Evolutionary conservation across 1,140 invertebrate genomes (phyloP), one percentile per base, ranked within the genome.

Genomic region (Drosophila simulans): DNA sequence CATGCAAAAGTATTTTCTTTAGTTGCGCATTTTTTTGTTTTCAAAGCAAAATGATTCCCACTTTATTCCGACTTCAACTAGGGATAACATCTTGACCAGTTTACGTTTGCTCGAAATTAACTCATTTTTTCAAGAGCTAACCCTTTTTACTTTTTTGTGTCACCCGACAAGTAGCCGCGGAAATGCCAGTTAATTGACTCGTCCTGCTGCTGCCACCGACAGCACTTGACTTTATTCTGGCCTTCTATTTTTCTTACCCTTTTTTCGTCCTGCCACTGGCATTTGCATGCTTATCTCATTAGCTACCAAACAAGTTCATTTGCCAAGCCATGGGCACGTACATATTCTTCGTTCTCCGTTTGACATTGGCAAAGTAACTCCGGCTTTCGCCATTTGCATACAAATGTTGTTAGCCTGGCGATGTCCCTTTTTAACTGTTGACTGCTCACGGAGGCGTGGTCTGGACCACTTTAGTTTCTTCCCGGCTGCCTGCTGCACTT

Each of bases 231-330:
- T 53, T 20, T 22, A 48, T 57, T 56, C 42, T n/a, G 43, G 43
- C n/a, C 35, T 40, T 70, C 46, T 71, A 31, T 65, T 65, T 57
- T 51, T 54, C 68, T 57, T 69, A 10, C 35, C 31, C 25, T 52
- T 45, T 48, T 43, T n/a, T 22, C 40, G 53, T 22, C 27, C 51
- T 73, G 42, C 49, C 51, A 45, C 34, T 76, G 51, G 46, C 68
- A 82, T 81, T 81, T 81, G 79, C 79, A 82, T 82, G 80, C 72
- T 84, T 84, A 84, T 84, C 81, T 84, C 82, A 84, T 84, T 84
- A 84, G 81, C 81, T 77, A 80, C 81, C 77, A 85, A 84, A 84
- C 81, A 85, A 84, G 81, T 84, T 84, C 72, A 84, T 84, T 84
- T 85, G 81, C 64, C 80, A 79, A 42, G 74, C 56, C 76, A 64